Evolutionary conservation across 2,113 vertebrate genomes (phyloP).

Genomic region (Pseudorasbora parva): DNA sequence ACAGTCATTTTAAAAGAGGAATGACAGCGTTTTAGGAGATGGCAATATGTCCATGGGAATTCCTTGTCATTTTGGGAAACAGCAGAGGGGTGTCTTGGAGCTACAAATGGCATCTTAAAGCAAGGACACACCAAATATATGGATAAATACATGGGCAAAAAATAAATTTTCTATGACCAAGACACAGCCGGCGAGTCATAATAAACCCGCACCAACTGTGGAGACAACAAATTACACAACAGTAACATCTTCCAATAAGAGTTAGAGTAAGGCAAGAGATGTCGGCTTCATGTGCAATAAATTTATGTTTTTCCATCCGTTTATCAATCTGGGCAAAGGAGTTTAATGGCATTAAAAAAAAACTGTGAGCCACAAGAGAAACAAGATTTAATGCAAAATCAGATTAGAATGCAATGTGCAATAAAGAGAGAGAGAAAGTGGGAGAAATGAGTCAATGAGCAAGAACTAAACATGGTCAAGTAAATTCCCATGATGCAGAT

Average conservation of each 20-base stretch:
- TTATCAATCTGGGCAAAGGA: constrained; percentile 11
- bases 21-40: background rate
- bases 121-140: too few relatives aligned
- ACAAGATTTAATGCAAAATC: constrained; percentile 35
- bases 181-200: too few relatives aligned
- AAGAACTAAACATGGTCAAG: too few relatives aligned
- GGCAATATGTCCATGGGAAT: constrained; percentile 17
- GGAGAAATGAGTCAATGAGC: background rate
- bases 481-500: background rate
- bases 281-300: too few relatives aligned
- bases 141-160: too few relatives aligned
- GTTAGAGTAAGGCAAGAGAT: background rate
- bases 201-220: background rate
- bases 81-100: constrained; percentile 2
- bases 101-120: background rate
- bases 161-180: too few relatives aligned
- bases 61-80: background rate
- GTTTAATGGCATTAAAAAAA: constrained; percentile 39
- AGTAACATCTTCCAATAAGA: background rate
- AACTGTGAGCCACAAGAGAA: constrained; percentile 12
- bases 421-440: background rate
- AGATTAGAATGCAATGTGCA: constrained; percentile 33
- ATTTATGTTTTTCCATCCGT: constrained; percentile 3
- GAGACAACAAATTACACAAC: background rate
- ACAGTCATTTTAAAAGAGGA: background rate